phyloP scores from a whole-genome alignment of 1,140 invertebrate species.

The Lasioglossum baleicum region DNA sequence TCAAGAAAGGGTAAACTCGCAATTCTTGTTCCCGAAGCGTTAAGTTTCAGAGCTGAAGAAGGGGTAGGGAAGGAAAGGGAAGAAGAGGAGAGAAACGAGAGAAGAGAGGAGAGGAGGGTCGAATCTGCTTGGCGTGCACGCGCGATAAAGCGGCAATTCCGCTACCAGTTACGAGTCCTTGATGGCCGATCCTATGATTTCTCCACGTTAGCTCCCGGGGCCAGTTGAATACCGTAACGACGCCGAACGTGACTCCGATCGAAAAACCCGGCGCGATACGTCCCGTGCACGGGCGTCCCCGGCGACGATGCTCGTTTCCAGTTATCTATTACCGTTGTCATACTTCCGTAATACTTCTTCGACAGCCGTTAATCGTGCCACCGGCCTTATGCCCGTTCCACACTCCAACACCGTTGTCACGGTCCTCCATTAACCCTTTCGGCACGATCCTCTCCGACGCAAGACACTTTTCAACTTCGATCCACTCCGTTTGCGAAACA shows the following conservation, averaged over 20 bases:
- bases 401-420: neutral
- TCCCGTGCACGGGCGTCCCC: constrained; percentile 45
- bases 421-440: too few relatives aligned
- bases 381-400: constrained; percentile 31
- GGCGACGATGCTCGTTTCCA: constrained; percentile 66
- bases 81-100: too few relatives aligned
- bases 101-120: too few relatives aligned
- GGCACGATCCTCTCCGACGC: too few relatives aligned
- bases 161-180: constrained; percentile 47
- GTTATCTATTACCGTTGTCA: constrained; percentile 77
- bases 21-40: too few relatives aligned
- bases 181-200: constrained; percentile 46
- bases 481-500: too few relatives aligned
- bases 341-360: constrained; percentile 74
- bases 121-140: neutral
- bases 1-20: too few relatives aligned
- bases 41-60: too few relatives aligned
- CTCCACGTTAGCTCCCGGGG: too few relatives aligned
- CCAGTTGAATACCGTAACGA: constrained; percentile 58
- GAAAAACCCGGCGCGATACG: constrained; percentile 42
- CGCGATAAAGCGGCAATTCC: constrained; percentile 36
- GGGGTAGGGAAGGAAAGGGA: too few relatives aligned
- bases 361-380: constrained; percentile 59
- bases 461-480: too few relatives aligned
- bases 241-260: constrained; percentile 57